Conservation (phyloP, 1,140 invertebrate species). For the Micrasema longulum region DNA sequence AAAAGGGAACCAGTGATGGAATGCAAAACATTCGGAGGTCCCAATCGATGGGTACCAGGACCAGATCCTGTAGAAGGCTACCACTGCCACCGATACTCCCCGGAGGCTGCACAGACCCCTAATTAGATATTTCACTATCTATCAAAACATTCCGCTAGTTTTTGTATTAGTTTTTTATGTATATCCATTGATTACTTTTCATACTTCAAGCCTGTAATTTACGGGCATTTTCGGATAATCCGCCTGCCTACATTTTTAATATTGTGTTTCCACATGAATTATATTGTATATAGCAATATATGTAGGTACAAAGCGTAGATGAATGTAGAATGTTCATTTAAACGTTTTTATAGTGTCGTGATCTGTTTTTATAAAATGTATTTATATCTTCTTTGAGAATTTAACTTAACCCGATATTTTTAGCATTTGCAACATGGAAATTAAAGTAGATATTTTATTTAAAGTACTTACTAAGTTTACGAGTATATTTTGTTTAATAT, state of each 20-base stretch:
- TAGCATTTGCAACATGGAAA: too few species aligned
- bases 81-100: slow-evolving; percentile 26
- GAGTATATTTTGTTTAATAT: too few species aligned
- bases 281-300: background rate
- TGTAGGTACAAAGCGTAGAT: background rate
- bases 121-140: slow-evolving; percentile 43
- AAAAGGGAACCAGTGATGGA: slow-evolving; percentile 15
- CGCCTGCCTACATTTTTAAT: slow-evolving; percentile 29
- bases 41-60: slow-evolving; percentile 18
- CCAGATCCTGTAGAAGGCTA: background rate
- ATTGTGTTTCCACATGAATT: background rate
- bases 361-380: too few species aligned
- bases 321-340: too few species aligned
- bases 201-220: slow-evolving; percentile 38
- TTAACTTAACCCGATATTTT: too few species aligned
- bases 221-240: slow-evolving; percentile 38
- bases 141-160: slow-evolving; percentile 40
- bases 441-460: too few species aligned
- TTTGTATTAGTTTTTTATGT: slow-evolving; percentile 31
- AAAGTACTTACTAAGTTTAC: too few species aligned
- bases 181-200: slow-evolving; percentile 45
- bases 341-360: too few species aligned
- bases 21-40: slow-evolving; percentile 31
- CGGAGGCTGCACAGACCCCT: slow-evolving; percentile 23
- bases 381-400: too few species aligned